phyloP scores from a whole-genome alignment of 1,140 invertebrate genomes.

The Calosoma granatense region DNA sequence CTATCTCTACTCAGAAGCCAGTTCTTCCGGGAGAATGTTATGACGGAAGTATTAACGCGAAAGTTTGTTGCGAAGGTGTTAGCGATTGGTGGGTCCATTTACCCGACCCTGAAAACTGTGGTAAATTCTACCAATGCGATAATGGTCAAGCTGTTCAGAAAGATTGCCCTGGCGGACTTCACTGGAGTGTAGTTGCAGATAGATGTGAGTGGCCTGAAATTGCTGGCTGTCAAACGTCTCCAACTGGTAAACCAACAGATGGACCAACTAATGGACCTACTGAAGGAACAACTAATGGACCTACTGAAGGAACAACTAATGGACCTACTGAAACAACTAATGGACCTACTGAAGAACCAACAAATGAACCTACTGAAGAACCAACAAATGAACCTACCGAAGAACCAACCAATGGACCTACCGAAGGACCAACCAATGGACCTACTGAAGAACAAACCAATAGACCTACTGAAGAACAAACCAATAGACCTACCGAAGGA shows the following conservation, averaged over 20 bases:
- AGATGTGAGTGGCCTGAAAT: constrained; percentile 14
- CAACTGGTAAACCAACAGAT: background rate
- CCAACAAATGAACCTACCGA: background rate
- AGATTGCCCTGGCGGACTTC: constrained; percentile 10
- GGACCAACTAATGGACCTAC: background rate
- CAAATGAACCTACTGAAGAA: background rate
- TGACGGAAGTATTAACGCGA: background rate
- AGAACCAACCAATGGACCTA: background rate
- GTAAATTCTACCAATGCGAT: constrained; percentile 14
- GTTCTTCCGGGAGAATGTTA: background rate
- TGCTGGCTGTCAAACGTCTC: constrained; percentile 2
- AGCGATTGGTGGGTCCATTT: background rate
- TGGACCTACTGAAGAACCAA: background rate
- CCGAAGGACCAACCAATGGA: background rate
- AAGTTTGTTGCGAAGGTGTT: background rate
- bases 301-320: background rate
- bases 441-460: background rate
- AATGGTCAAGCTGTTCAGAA: constrained; percentile 9
- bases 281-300: background rate
- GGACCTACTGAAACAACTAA: background rate
- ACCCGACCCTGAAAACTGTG: constrained; percentile 13
- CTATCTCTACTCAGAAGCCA: background rate
- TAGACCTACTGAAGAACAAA: background rate
- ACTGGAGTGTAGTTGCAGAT: constrained; percentile 14
- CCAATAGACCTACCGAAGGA: background rate